Conservation (phyloP, 2,888 invertebrate genomes). For the Heterodera filipjevi region DNA sequence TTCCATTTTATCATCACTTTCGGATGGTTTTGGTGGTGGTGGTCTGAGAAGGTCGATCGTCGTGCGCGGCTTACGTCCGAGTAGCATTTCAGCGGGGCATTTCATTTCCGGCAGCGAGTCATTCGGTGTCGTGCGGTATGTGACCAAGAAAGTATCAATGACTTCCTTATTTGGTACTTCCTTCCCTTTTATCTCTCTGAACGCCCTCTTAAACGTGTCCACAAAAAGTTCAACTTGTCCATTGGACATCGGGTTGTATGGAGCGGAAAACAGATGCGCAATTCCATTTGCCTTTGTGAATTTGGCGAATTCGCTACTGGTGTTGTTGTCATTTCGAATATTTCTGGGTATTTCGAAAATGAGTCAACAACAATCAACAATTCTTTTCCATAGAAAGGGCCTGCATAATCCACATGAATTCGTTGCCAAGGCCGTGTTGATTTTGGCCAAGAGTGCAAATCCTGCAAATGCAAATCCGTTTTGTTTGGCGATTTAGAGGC, state of each 20-base stretch:
- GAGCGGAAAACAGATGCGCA: constrained; percentile 3
- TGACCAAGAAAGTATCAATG: constrained; percentile 7
- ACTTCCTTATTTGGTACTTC: background rate
- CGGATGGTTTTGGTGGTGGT: background rate
- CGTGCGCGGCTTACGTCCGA: constrained; percentile 24
- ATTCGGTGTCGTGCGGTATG: constrained; percentile 22
- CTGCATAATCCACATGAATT: constrained; percentile 67
- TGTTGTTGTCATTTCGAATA: constrained; percentile 13
- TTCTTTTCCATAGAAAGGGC: constrained; percentile 61
- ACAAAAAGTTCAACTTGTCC: constrained; percentile 26
- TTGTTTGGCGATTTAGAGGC: constrained; percentile 45
- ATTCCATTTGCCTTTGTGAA: constrained; percentile 22
- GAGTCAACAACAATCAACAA: constrained; percentile 46
- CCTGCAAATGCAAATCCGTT: no score
- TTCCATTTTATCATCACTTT: constrained; percentile 66
- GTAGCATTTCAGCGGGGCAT: constrained; percentile 23
- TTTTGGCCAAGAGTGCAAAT: constrained; percentile 57
- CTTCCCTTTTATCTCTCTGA: constrained; percentile 21
- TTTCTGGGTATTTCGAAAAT: constrained; percentile 23
- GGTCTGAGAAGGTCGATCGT: constrained; percentile 3
- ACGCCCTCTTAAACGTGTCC: constrained; percentile 23
- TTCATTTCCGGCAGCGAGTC: background rate
- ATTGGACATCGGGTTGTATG: constrained; percentile 15
- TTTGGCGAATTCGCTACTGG: constrained; percentile 11
- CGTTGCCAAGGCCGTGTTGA: constrained; percentile 64